phyloP scores from a whole-genome alignment of 2,113 vertebrate genomes.

The Cyphomyrus plagiostoma region DNA sequence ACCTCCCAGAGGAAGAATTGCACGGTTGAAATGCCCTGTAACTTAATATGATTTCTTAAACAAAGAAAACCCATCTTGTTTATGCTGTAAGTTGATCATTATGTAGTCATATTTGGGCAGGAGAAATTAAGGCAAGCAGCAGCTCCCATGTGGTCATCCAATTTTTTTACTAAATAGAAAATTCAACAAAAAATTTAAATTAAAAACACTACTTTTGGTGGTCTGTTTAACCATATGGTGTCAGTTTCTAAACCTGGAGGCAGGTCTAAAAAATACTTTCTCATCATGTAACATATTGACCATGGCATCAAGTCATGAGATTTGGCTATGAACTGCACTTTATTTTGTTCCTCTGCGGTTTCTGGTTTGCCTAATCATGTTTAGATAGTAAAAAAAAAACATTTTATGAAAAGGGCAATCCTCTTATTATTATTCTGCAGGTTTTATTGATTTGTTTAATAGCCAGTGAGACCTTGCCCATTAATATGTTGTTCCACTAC shows the following conservation, averaged over 20 bases:
- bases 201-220: neutral
- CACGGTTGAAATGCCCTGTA: neutral
- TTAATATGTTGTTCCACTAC: neutral
- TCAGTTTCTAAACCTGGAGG: neutral
- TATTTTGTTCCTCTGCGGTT: neutral
- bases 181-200: neutral
- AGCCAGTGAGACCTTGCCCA: neutral
- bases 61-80: neutral
- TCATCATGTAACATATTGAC: neutral
- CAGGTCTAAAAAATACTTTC: neutral
- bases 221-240: neutral
- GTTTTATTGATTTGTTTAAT: neutral
- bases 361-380: neutral
- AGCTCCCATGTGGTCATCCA: neutral
- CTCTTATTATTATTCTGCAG: neutral
- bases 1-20: neutral
- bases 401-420: neutral
- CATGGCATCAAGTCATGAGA: neutral
- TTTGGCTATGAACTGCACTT: neutral
- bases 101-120: neutral
- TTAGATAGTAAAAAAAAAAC: neutral
- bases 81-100: neutral
- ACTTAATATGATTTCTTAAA: neutral
- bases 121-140: neutral
- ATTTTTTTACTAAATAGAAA: neutral